Evolutionary conservation across 2,797 vertebrate species (phyloP).

Genomic region (Limnodromus scolopaceus): DNA sequence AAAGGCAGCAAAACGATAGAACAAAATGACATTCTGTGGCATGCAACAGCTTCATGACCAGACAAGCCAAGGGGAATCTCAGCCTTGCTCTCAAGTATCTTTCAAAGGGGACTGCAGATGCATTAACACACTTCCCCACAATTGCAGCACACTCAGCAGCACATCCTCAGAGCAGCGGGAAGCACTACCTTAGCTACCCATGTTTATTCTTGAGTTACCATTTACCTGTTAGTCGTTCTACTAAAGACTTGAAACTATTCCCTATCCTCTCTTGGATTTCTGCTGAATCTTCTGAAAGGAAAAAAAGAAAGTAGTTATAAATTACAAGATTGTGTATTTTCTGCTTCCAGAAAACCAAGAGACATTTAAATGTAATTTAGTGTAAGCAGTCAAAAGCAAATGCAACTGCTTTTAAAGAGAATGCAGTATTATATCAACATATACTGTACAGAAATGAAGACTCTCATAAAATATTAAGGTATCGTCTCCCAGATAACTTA

Average conservation of each 20-base stretch:
- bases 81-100: not conserved
- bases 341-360: not conserved
- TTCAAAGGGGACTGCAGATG: not conserved
- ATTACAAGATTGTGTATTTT: not conserved
- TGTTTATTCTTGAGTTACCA: not conserved
- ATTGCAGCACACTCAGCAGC: not conserved
- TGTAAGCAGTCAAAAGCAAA: not conserved
- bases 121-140: not conserved
- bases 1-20: not conserved
- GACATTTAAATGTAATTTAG: not conserved
- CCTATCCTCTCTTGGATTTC: slow-evolving; percentile 94
- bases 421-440: not conserved
- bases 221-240: slow-evolving; percentile 92
- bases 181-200: not conserved
- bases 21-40: not conserved
- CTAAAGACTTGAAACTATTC: slow-evolving; percentile 89
- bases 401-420: not conserved
- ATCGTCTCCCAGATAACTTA: not conserved
- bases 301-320: not conserved
- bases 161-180: not conserved
- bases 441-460: not conserved
- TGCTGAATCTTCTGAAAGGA: slow-evolving; percentile 86
- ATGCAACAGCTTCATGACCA: not conserved
- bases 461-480: not conserved
- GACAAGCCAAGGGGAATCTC: not conserved